Conservation (phyloP, 2,888 invertebrate species). For the Drosophila nr. perissopoda region DNA sequence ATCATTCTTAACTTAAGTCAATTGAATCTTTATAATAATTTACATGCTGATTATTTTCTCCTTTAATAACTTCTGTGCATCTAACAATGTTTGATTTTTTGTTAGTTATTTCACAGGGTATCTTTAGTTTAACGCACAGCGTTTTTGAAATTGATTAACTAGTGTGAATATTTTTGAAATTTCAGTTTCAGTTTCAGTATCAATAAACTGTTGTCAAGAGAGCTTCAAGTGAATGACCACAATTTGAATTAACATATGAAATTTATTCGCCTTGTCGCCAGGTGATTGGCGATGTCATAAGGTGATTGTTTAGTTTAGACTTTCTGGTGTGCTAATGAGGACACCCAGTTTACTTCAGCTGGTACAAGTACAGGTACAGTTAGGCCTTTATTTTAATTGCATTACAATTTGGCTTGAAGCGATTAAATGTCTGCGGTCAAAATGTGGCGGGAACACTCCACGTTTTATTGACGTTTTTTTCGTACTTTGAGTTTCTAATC, state of each 20-base stretch:
- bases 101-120: not conserved
- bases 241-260: constrained; percentile 63
- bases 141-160: not conserved
- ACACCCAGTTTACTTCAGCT: constrained; percentile 1
- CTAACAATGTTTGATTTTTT: no score
- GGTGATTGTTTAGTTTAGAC: constrained; percentile 41
- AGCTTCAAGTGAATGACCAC: constrained; percentile 48
- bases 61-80: no score
- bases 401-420: not conserved
- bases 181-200: constrained; percentile 15
- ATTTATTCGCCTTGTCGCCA: constrained; percentile 53
- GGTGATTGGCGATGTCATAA: constrained; percentile 37
- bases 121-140: not conserved
- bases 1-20: no score
- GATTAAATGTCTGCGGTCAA: not conserved
- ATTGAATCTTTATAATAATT: no score
- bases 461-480: constrained; percentile 16
- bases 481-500: constrained; percentile 68
- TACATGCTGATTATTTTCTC: no score
- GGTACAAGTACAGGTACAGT: constrained; percentile 18
- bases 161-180: constrained; percentile 5
- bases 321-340: constrained; percentile 18
- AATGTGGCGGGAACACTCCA: constrained; percentile 10
- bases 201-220: constrained; percentile 57
- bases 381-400: not conserved